Conservation (phyloP, 30 jellyfish, hydroid and myxozoan species). For the Mastigias papua region DNA sequence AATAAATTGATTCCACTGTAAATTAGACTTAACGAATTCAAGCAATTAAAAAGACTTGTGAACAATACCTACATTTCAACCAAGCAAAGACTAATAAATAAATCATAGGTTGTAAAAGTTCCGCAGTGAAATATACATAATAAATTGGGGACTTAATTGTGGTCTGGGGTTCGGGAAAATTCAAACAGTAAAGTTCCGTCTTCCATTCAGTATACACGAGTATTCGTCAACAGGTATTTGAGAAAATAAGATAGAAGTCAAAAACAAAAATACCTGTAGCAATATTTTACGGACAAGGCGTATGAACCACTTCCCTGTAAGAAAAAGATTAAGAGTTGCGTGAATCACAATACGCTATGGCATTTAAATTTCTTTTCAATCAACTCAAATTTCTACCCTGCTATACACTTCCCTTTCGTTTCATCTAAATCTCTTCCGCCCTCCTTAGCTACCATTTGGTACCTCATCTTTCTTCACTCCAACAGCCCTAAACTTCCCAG, state of each 20-base stretch:
- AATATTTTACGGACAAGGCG: slow-evolving; percentile 90
- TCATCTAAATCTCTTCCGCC: not conserved
- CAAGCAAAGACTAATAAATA: no score
- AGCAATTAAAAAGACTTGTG: no score
- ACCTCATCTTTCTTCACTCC: no score
- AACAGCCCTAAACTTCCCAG: not conserved
- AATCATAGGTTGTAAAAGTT: not conserved
- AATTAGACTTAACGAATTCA: no score
- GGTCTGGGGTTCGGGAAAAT: not conserved
- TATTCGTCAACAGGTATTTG: no score
- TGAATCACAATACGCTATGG: no score
- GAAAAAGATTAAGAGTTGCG: not conserved
- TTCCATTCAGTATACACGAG: not conserved
- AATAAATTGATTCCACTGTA: no score
- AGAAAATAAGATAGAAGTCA: not conserved
- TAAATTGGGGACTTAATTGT: not conserved
- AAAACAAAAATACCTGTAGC: slow-evolving; percentile 79
- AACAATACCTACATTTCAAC: no score
- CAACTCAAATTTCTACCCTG: no score
- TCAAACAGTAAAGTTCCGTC: not conserved
- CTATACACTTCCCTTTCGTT: not conserved
- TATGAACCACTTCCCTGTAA: slow-evolving; percentile 85
- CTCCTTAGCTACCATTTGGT: no score
- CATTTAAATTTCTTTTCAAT: no score
- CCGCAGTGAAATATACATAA: not conserved